phyloP scores from a whole-genome alignment of 2,797 vertebrate genomes.

The Perodicticus potto region DNA sequence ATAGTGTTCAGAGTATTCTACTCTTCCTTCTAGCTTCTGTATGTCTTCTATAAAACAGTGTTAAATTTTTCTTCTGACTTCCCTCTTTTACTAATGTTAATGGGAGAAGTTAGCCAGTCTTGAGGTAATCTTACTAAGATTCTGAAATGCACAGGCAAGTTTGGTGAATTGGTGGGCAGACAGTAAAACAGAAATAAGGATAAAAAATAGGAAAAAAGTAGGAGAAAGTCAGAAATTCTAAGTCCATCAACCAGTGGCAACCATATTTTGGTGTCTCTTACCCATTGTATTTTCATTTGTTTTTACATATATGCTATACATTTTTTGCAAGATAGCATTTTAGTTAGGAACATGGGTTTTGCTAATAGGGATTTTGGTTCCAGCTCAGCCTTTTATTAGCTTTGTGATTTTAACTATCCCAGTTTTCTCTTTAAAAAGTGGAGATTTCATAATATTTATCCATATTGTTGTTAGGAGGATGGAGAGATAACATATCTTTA shows the following conservation, averaged over 20 bases:
- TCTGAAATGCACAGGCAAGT: neutral
- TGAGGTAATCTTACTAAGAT: neutral
- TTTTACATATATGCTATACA: neutral
- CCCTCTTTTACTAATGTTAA: neutral
- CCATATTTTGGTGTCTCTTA: neutral
- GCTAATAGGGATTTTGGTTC: conserved; percentile 48
- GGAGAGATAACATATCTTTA: neutral
- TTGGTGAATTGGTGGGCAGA: neutral
- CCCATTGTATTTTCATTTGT: neutral
- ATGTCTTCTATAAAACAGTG: neutral
- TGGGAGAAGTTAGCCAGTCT: neutral
- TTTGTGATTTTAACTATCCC: conserved; percentile 2
- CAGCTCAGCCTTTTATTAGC: conserved; percentile 17
- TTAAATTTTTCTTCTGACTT: conserved; percentile 45
- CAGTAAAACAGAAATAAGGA: neutral
- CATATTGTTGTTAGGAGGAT: neutral
- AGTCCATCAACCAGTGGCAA: neutral
- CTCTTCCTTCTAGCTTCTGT: neutral
- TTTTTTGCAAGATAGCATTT: neutral
- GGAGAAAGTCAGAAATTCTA: neutral
- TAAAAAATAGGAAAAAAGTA: neutral
- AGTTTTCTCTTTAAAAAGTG: conserved; percentile 46
- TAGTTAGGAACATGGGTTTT: conserved; percentile 37
- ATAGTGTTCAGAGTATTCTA: conserved; percentile 39
- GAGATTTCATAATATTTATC: neutral